Evolutionary conservation across 2,888 invertebrate genomes (phyloP).

Genomic region (Camptogramma bilineatum): DNA sequence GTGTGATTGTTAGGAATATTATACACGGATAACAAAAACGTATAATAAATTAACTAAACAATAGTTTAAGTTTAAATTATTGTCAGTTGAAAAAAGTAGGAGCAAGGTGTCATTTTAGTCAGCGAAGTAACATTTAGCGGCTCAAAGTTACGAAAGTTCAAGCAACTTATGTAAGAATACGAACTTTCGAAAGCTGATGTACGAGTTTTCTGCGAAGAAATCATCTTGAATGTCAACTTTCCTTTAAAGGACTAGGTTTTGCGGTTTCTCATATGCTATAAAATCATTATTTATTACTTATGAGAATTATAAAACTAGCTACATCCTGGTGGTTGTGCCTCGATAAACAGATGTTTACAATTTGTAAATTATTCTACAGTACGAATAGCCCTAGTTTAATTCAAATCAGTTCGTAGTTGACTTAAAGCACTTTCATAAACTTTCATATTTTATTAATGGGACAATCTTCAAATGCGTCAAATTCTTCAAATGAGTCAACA

Average conservation of each 20-base stretch:
- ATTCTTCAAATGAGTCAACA: no score
- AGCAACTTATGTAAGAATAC: constrained; percentile 40
- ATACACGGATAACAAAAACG: background rate
- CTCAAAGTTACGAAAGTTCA: constrained; percentile 30
- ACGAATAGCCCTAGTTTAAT: no score
- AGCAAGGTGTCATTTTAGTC: background rate
- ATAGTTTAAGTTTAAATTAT: no score
- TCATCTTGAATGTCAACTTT: constrained; percentile 59
- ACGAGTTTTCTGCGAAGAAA: constrained; percentile 40
- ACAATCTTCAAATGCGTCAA: no score
- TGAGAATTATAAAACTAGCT: background rate
- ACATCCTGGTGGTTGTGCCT: background rate
- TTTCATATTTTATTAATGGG: no score
- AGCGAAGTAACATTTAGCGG: constrained; percentile 10
- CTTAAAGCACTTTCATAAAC: no score
- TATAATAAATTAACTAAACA: no score
- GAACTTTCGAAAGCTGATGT: constrained; percentile 55
- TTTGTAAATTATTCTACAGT: background rate
- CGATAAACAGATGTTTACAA: background rate
- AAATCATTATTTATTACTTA: background rate
- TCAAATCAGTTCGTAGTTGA: no score
- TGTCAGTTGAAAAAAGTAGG: background rate
- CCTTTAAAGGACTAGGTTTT: constrained; percentile 51
- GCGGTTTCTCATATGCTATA: background rate
- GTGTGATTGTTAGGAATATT: background rate